Evolutionary conservation across 2,113 vertebrate genomes (phyloP), one percentile per base, ranked within the genome.

Genomic region (Hemibates koningsi): DNA sequence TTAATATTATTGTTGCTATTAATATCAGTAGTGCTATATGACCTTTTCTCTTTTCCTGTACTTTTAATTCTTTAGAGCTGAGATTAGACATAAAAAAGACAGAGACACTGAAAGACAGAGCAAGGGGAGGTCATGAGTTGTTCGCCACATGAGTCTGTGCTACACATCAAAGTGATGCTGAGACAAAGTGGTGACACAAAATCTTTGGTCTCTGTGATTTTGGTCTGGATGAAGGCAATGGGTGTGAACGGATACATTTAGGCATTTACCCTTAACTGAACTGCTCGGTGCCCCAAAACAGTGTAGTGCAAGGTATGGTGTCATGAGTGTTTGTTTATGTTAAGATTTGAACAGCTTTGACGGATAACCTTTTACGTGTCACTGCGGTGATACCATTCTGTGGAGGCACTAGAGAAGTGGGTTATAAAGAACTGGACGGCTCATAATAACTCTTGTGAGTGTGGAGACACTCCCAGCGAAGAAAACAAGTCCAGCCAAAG

Each of bases 121-220:
- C 61, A 56, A 78, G 19, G 3, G 6, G 24, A 36, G 56, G 50
- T 81, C 85, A 83, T 53, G 76, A 61, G 63, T 80, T 89, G 87
- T 92, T 86, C 85, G 9, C 38, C 78, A 53, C 84, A 45, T 43
- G 66, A 82, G 86, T 81, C 71, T 80, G 90, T 53, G 83, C 85
- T 85, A 82, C 54, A 91, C 88, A 93, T 95, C 92, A 95, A 92
- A 93, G 89, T 84, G 84, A 88, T 86, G 91, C n/a, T 89, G 87
- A 90, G 86, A 93, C 88, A 90, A 92, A 93, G 91, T 91, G 90
- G 89, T 93, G 94, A 92, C 90, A 92, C 88, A 59, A 87, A 90
- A 88, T 90, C 83, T 87, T 88, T 91, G 84, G 32, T 85, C 84
- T 87, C 86, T 57, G 19, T 93, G 87, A 90, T 88, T 90, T 68